Evolutionary conservation across 2,113 vertebrate species (phyloP), one percentile per base, ranked within the genome.

Genomic region (Montifringilla adamsi): DNA sequence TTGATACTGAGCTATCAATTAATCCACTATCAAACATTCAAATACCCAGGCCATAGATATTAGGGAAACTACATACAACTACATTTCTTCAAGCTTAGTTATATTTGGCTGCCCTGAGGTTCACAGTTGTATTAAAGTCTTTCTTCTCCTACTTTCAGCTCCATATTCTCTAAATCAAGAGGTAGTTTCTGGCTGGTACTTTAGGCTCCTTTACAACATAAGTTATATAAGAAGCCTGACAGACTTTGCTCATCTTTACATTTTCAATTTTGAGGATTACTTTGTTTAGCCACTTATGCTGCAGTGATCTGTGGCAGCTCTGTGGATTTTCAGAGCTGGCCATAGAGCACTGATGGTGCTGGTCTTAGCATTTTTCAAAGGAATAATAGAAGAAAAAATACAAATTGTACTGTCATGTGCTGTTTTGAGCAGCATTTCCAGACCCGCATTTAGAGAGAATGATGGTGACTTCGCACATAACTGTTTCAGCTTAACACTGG

Each of bases 401-500:
- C 39, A 1, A 55, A 89, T 28, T 68, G 79, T 64, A 62, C 67
- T 55, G 35, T 64, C 24, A 79, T 10, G 35, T 7, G 5, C 28
- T 62, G 30, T 46, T 92, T 44, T 23, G 1, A 89, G n/a, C 39
- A 59, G 30, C 63, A 68, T 24, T 86, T 93, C 68, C 47, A 90
- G 83, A 72, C 44, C 11, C 73, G 90, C 43, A 72, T 94, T 91
- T 68, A 50, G 62, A 82, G 33, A 91, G 73, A 94, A 68, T n/a
- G 52, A 91, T 79, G 50, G 60, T 80, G 59, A 81, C 67, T n/a
- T n/a, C n/a, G n/a, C n/a, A n/a, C n/a, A n/a, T n/a, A n/a, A n/a
- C n/a, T n/a, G n/a, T n/a, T n/a, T n/a, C n/a, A n/a, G n/a, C n/a
- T 89, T 73, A 78, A 93, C 73, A 77, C 67, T 84, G 60, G 86